phyloP scores from a whole-genome alignment of 2,888 invertebrate genomes.

The Drosophila mercatorum region DNA sequence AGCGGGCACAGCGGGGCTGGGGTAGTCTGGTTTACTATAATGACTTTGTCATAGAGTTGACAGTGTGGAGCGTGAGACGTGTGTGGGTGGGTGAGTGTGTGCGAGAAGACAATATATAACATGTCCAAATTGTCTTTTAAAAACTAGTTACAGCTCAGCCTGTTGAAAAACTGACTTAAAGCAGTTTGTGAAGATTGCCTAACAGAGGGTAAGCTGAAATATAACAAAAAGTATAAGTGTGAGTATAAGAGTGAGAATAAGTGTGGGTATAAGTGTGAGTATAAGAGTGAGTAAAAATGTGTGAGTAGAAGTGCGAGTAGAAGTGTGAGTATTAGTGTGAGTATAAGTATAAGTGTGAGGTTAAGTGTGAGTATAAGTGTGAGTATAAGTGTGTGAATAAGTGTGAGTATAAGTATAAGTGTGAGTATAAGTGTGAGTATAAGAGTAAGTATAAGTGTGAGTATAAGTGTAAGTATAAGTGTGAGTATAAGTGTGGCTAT shows the following conservation, averaged over 20 bases:
- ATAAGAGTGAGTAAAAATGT: not conserved
- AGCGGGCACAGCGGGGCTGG: not conserved
- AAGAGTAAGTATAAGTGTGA: too few relatives aligned
- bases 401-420: too few relatives aligned
- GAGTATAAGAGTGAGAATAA: not conserved
- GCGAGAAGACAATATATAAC: conserved; percentile 29
- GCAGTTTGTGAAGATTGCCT: not conserved
- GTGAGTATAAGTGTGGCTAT: too few relatives aligned
- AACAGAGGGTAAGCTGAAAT: not conserved
- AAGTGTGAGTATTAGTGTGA: too few relatives aligned
- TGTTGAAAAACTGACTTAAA: not conserved
- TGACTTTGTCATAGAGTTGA: conserved; percentile 54
- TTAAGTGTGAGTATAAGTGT: too few relatives aligned
- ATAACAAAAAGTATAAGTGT: conserved; percentile 8
- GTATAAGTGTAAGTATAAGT: too few relatives aligned
- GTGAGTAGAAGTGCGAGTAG: too few relatives aligned
- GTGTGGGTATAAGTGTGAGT: conserved; percentile 1
- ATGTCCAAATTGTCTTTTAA: conserved; percentile 35
- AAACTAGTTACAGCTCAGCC: conserved; percentile 1
- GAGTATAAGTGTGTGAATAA: too few relatives aligned
- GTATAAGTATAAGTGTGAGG: too few relatives aligned
- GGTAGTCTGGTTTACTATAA: conserved; percentile 22
- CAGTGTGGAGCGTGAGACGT: conserved; percentile 22
- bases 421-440: too few relatives aligned
- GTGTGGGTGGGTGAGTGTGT: conserved; percentile 5